phyloP scores from a whole-genome alignment of 2,113 vertebrate genomes.

The Chloropsis cyanopogon region DNA sequence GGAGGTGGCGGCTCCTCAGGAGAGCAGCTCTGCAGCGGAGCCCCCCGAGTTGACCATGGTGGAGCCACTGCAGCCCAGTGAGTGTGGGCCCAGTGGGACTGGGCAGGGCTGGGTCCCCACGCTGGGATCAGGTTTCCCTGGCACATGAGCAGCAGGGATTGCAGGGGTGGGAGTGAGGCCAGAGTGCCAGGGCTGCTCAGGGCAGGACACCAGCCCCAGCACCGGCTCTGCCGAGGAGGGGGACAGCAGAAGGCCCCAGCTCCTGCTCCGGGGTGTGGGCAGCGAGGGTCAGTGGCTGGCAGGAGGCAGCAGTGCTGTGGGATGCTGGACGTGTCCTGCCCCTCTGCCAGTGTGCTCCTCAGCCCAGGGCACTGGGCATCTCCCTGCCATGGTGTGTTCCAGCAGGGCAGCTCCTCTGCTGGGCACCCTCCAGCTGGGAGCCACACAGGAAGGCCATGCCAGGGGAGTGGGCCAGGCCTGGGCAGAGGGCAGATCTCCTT shows the following conservation, averaged over 20 bases:
- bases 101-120: neutral
- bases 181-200: accelerated
- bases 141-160: neutral
- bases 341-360: neutral
- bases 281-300: neutral
- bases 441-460: neutral
- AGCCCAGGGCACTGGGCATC: neutral
- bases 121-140: neutral
- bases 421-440: neutral
- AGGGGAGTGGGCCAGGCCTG: neutral
- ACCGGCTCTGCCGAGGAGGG: neutral
- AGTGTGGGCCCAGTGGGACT: neutral
- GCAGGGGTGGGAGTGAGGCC: neutral
- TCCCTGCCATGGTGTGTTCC: neutral
- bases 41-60: accelerated
- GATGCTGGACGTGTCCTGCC: neutral
- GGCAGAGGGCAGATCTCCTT: neutral
- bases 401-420: neutral
- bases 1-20: neutral
- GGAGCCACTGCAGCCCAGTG: neutral
- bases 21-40: neutral
- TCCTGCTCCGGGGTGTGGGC: neutral
- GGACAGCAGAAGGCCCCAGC: neutral
- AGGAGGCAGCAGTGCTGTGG: neutral
- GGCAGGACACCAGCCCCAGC: too few relatives aligned